Evolutionary conservation across 1,140 invertebrate species (phyloP).

Genomic region (Temnothorax nylanderi): DNA sequence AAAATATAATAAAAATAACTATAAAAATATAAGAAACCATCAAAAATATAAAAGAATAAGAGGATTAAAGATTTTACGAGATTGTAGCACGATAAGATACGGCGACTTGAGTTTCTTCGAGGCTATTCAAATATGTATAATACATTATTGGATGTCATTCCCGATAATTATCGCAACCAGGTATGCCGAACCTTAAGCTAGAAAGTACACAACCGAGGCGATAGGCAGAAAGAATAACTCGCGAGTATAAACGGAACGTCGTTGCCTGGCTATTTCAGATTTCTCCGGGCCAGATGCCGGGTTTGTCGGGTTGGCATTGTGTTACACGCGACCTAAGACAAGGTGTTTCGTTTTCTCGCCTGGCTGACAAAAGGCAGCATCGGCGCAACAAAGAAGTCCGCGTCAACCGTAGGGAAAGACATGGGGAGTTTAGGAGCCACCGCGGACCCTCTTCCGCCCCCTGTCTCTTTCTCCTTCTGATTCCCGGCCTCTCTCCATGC

Average conservation of each 20-base stretch:
- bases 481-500: background rate
- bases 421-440: slow-evolving; percentile 12
- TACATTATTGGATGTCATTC: slow-evolving; percentile 56
- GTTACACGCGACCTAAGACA: slow-evolving; percentile 67
- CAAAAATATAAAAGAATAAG: background rate
- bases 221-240: slow-evolving; percentile 20
- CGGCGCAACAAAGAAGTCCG: slow-evolving; percentile 63
- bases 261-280: slow-evolving; percentile 29
- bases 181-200: slow-evolving; percentile 10
- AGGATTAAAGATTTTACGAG: background rate
- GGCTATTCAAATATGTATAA: background rate
- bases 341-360: slow-evolving; percentile 65
- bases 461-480: slow-evolving; percentile 34
- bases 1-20: background rate
- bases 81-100: background rate
- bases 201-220: background rate
- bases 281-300: slow-evolving; percentile 26
- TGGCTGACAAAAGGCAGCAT: slow-evolving; percentile 57
- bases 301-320: slow-evolving; percentile 62
- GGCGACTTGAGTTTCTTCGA: background rate
- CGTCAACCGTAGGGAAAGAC: slow-evolving; percentile 47
- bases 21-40: background rate
- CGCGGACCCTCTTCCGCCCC: slow-evolving; percentile 7
- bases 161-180: slow-evolving; percentile 43
- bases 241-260: background rate